Evolutionary conservation across 1,140 invertebrate species (phyloP), one percentile per base, ranked within the genome.

Genomic region (Holotrichia oblita): DNA sequence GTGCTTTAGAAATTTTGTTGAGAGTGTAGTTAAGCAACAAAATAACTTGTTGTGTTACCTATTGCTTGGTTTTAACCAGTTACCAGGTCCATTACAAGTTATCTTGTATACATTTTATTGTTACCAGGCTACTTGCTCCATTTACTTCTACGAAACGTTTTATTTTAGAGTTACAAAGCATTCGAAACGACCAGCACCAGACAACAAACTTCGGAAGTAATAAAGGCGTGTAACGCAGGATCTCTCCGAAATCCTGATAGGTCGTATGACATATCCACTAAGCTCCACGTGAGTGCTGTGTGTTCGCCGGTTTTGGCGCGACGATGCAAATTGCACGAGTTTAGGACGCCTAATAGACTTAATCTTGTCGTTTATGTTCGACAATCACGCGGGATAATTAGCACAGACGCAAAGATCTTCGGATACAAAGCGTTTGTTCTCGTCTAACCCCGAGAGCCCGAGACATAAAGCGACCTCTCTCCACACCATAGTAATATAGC

Each of bases 361-460:
- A 85, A 86, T 86, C 85, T 86, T 86, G 83, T 86, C 84, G 83
- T 84, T 85, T 83, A 85, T 85, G 85, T 85, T 85, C 82, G 82
- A 85, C 83, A 85, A 83, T 85, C 84, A 83, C 83, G 83, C 82
- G 82, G 85, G 81, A 85, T 85, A 86, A 86, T 85, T 85, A 85
- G 85, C 82, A 84, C 77, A 76, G 83, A 83, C 82, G 81, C 81
- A 20, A 20, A 83, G 82, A 84, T 84, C 83, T 81, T 81, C 79
- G 81, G 82, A 64, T 64, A 84, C 82, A 82, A 83, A 82, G 81
- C 78, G 81, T 76, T 69, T 48, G 44, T 27, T 64, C 61, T 8
- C 17, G n/a, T 27, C 61, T 10, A 27, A 20, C 24, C 17, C 17
- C 4, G 12, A n/a, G 12, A 10, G 41, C 41, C 41, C 41, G 41